Evolutionary conservation across 2,113 vertebrate species (phyloP).

Genomic region (Brachyhypopomus occidentalis): DNA sequence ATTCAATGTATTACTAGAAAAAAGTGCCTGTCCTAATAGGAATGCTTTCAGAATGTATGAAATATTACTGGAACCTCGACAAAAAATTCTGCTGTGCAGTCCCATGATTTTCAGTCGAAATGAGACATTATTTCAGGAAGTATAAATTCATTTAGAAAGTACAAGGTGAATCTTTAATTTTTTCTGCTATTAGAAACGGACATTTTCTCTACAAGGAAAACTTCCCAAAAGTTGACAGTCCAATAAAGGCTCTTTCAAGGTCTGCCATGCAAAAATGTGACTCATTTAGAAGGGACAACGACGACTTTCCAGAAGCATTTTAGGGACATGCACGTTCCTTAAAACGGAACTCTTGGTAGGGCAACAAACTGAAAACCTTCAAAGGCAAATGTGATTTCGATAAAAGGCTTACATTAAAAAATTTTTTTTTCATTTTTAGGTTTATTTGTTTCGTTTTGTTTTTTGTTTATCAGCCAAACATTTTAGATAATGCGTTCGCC

Average conservation of each 20-base stretch:
- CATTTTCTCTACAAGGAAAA: background rate
- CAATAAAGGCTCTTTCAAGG: slow-evolving; percentile 3
- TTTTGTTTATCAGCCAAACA: background rate
- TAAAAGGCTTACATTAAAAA: no score
- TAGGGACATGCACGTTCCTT: background rate
- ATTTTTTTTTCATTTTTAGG: background rate
- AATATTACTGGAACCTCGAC: background rate
- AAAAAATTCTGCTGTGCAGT: background rate
- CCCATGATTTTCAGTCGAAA: background rate
- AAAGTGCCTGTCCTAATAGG: background rate
- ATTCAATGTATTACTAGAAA: slow-evolving; percentile 1
- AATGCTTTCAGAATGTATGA: slow-evolving; percentile 40
- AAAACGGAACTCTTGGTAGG: background rate
- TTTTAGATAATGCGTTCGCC: background rate
- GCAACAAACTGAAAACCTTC: no score
- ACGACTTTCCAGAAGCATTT: background rate
- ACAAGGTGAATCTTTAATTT: background rate
- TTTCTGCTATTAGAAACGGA: background rate
- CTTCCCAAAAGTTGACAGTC: background rate
- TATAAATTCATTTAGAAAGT: background rate
- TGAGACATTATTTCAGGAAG: background rate
- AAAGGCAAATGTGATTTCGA: no score
- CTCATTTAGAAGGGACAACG: background rate
- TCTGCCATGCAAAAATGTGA: background rate
- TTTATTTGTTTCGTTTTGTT: background rate